Conservation (phyloP, 2,797 vertebrate genomes). For the Sebastiscus albofasciatus region DNA sequence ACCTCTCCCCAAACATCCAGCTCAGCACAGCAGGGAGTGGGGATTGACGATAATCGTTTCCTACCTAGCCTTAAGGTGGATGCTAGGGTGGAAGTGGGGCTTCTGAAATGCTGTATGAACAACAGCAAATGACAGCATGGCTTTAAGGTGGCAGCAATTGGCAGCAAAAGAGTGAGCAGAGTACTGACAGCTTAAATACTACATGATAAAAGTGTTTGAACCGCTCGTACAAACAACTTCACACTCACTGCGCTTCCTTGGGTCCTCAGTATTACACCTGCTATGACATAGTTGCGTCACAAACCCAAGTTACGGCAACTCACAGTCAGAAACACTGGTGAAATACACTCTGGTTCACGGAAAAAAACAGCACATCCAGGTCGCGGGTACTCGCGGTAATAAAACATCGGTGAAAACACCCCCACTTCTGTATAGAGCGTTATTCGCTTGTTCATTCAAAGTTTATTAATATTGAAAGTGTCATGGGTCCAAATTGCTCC, state of each 20-base stretch:
- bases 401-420: too few relatives aligned
- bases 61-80: neutral
- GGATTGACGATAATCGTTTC: neutral
- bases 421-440: too few relatives aligned
- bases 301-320: fast-evolving
- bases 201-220: neutral
- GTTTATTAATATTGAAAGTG: too few relatives aligned
- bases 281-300: too few relatives aligned
- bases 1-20: neutral
- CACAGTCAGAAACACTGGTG: fast-evolving
- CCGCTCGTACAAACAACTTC: too few relatives aligned
- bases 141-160: neutral
- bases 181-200: neutral
- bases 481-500: too few relatives aligned
- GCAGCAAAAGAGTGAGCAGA: neutral
- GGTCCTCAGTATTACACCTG: too few relatives aligned
- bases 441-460: too few relatives aligned
- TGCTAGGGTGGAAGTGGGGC: neutral
- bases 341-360: too few relatives aligned
- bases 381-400: too few relatives aligned
- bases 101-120: neutral
- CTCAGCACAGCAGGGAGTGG: neutral
- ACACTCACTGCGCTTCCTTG: too few relatives aligned
- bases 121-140: neutral
- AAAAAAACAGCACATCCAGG: too few relatives aligned